Conservation (phyloP, 2,888 invertebrate genomes). For the Himalopsyche japonica region DNA sequence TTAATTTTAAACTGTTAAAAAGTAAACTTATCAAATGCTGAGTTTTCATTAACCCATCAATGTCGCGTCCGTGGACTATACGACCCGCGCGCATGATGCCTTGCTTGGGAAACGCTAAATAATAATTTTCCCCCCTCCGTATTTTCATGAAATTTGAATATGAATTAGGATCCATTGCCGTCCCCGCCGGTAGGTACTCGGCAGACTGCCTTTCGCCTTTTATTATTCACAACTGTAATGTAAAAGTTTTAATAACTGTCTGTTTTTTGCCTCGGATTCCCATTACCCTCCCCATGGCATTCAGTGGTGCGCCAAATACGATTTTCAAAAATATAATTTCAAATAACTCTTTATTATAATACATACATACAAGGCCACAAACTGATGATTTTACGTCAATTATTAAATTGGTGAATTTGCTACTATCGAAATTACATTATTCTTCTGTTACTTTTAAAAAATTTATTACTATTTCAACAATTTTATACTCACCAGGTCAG, state of each 20-base stretch:
- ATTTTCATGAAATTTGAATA: constrained; percentile 39
- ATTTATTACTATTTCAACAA: no score
- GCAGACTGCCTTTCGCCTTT: constrained; percentile 14
- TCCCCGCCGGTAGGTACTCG: constrained; percentile 3
- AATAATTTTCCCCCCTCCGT: constrained; percentile 11
- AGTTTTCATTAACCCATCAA: not conserved
- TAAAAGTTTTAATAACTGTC: constrained; percentile 42
- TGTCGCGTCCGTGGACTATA: not conserved
- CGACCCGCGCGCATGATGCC: not conserved
- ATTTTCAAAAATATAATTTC: not conserved
- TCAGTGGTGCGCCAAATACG: not conserved
- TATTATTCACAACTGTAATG: constrained; percentile 41
- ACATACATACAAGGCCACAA: no score
- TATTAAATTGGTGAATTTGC: no score
- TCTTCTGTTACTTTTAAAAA: no score
- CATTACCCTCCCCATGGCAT: not conserved
- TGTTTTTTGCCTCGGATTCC: constrained; percentile 32
- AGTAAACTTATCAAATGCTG: no score
- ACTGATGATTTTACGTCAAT: no score
- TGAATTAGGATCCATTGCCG: constrained; percentile 36
- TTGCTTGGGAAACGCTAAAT: constrained; percentile 24
- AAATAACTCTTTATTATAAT: no score
- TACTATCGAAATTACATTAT: no score
- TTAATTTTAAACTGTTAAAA: no score
- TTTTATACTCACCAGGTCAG: no score